Evolutionary conservation across 2,888 invertebrate genomes (phyloP), one percentile per base, ranked within the genome.

Genomic region (Apomyelois bistriatella): DNA sequence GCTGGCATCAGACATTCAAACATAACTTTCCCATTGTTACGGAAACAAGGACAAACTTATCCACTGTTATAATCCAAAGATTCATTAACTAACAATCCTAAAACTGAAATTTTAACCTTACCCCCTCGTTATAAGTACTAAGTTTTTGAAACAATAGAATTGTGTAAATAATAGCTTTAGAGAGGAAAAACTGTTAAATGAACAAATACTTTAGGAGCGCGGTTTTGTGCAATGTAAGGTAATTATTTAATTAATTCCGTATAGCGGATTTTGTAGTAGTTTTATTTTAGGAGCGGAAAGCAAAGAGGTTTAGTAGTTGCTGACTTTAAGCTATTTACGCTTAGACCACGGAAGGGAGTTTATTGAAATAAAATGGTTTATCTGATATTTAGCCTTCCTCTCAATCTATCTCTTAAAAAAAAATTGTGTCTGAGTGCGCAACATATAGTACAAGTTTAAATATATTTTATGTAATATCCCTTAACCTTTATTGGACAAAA

Each of bases 141-240:
- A 32, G 16, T 32, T 46, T 46, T 46, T 16, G 12, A 13, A 46
- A 46, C 46, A 46, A 46, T 32, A 46, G 46, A 15, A 16, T 46
- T 32, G 15, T 37, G 37, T 38, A 22, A 35, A 46, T 32, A 46
- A 46, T 46, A 13, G 32, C 15, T 32, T 32, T 3, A 16, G 40
- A 15, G 43, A 12, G 32, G 46, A 46, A 46, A 46, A 46, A 46
- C n/a, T 32, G 46, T 46, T 32, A 46, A 46, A 32, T 32, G 46
- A 32, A 16, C 46, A 46, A 46, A 46, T 46, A 46, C 32, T 46
- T 32, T 46, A 46, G 32, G 4, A 16, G 41, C 16, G 10, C 16
- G 32, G 32, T 46, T 32, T 46, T 32, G 43, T 16, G 46, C 32
- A 35, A 10, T 32, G 32, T 30, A 32, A 13, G 32, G 15, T 46